Conservation (phyloP, 2,888 invertebrate genomes). For the Caenorhabditis sulstoni region DNA sequence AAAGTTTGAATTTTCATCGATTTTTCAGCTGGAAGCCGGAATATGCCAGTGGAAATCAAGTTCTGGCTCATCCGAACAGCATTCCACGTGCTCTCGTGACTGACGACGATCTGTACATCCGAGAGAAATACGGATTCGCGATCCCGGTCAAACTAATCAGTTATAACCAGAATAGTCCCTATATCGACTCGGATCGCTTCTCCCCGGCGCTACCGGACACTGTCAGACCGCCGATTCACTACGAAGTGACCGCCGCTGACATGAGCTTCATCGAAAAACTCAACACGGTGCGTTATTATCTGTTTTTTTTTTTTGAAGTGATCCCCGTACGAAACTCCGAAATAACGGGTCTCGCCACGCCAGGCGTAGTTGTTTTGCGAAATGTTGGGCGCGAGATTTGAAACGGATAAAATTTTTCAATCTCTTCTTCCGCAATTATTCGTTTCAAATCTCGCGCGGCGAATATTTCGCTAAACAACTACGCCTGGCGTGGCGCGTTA, state of each 20-base stretch:
- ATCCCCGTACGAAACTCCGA: too few relatives aligned
- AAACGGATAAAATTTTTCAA: too few relatives aligned
- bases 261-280: slow-evolving; percentile 51
- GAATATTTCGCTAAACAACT: too few relatives aligned
- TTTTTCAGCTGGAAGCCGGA: slow-evolving; percentile 70
- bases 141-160: slow-evolving; percentile 1
- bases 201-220: background rate
- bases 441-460: too few relatives aligned
- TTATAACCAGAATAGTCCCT: background rate
- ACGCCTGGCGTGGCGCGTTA: too few relatives aligned
- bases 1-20: background rate
- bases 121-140: background rate
- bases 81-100: slow-evolving; percentile 36
- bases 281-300: too few relatives aligned
- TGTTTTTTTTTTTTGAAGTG: too few relatives aligned
- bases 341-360: too few relatives aligned
- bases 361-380: too few relatives aligned
- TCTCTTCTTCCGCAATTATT: too few relatives aligned
- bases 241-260: slow-evolving; percentile 46
- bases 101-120: slow-evolving; percentile 21
- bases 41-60: slow-evolving; percentile 72
- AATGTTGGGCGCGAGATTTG: too few relatives aligned
- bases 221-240: background rate
- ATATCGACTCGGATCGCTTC: background rate
- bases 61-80: slow-evolving; percentile 57